These are phyloP conservation scores for Bovichtus variegatus DNA, from an alignment of 2,797 vertebrate species.

Conservation along the genomic window DNA sequence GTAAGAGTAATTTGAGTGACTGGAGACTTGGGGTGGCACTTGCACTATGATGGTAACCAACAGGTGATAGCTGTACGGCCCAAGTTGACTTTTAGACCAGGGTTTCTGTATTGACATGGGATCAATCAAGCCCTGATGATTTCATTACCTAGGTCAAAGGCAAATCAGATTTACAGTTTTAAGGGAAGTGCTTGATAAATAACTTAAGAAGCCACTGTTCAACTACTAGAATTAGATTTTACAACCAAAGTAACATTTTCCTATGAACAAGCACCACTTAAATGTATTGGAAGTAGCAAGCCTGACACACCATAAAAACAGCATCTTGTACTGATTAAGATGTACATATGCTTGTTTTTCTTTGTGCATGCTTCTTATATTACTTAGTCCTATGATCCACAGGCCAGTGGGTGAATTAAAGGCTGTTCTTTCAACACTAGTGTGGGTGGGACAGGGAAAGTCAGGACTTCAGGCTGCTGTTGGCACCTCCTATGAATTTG, in stretches of 20 bases:
- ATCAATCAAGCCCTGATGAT: slow-evolving; percentile 62
- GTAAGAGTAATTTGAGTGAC: slow-evolving; percentile 80
- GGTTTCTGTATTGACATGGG: slow-evolving; percentile 66
- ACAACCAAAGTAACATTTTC: neutral
- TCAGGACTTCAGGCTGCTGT: slow-evolving; percentile 77
- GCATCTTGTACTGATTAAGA: slow-evolving; percentile 58
- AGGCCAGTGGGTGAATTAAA: slow-evolving; percentile 71
- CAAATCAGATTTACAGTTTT: slow-evolving; percentile 44
- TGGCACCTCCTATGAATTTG: slow-evolving; percentile 86
- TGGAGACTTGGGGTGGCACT: slow-evolving; percentile 63
- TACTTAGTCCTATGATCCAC: slow-evolving; percentile 54
- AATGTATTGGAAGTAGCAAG: neutral
- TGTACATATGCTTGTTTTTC: slow-evolving; percentile 61
- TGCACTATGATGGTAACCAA: slow-evolving; percentile 75
- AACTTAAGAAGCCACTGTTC: slow-evolving; percentile 15
- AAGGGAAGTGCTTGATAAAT: slow-evolving; percentile 4
- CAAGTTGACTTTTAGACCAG: slow-evolving; percentile 42
- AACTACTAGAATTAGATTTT: slow-evolving; percentile 4
- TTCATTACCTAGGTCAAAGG: slow-evolving; percentile 59
- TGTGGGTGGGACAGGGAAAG: slow-evolving; percentile 75
- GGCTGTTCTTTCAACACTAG: slow-evolving; percentile 78
- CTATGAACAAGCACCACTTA: neutral
- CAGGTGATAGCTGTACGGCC: slow-evolving; percentile 77
- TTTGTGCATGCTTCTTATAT: slow-evolving; percentile 58
- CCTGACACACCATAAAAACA: slow-evolving; percentile 15